Percentiles rank a stretch among this genome's conserved stretches.
These are phyloP conservation scores for Cyrtorhinus lividipennis DNA, from an alignment of 1,140 invertebrate species.

Conservation along the genomic window DNA sequence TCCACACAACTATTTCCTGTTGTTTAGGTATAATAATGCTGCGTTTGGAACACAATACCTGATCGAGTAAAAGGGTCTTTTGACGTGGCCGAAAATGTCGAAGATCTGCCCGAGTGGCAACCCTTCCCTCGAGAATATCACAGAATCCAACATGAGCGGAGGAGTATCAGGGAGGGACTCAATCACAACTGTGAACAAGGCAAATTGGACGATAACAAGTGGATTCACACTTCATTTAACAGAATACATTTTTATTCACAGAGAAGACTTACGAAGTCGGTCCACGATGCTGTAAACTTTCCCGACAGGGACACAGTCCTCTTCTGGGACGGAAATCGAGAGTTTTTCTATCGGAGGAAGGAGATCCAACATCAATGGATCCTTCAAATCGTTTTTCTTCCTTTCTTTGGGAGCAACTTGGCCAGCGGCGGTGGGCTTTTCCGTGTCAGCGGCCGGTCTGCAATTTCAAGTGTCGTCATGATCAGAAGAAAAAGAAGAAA, in stretches of 20 bases:
- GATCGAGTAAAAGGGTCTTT: slow-evolving; percentile 62
- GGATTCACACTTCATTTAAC: background rate
- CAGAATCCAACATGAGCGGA: slow-evolving; percentile 65
- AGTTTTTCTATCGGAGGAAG: slow-evolving; percentile 72
- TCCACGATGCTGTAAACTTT: slow-evolving; percentile 54
- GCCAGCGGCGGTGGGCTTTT: background rate
- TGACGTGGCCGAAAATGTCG: slow-evolving; percentile 76
- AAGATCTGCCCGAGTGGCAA: slow-evolving; percentile 63
- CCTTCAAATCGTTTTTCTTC: slow-evolving; percentile 17
- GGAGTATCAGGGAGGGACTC: slow-evolving; percentile 49
- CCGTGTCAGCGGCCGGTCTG: too few species aligned
- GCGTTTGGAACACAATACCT: too few species aligned
- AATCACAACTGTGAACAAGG: slow-evolving; percentile 48
- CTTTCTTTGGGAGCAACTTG: background rate
- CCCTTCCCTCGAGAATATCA: slow-evolving; percentile 64
- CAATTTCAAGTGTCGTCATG: too few species aligned
- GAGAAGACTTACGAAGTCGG: slow-evolving; percentile 41
- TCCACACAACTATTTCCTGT: too few species aligned
- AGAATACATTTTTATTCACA: slow-evolving; percentile 2
- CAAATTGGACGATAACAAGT: background rate
- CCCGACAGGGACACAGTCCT: slow-evolving; percentile 58
- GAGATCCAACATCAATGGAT: slow-evolving; percentile 32
- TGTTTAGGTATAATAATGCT: too few species aligned
- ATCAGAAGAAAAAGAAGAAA: too few species aligned
- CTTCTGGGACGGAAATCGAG: slow-evolving; percentile 57